These are phyloP conservation scores for Caenorhabditis tropicalis DNA, from an alignment of 1,140 invertebrate genomes.

Conservation along the genomic window DNA sequence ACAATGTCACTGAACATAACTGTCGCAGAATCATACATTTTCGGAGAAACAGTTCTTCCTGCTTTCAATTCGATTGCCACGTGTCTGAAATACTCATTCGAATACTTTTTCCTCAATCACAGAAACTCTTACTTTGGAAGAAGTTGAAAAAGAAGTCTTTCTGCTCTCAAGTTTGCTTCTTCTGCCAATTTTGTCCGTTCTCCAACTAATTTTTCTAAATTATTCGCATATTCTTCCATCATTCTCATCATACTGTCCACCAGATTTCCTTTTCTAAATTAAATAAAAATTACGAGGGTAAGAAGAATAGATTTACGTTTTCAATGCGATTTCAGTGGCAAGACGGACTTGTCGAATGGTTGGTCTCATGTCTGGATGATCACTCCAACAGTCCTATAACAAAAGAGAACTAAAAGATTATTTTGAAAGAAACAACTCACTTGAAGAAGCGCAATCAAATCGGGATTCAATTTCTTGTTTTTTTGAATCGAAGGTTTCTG, in stretches of 20 bases:
- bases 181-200: constrained; percentile 81
- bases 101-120: too few relatives aligned
- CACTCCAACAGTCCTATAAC: constrained; percentile 70
- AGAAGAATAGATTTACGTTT: constrained; percentile 61
- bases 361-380: constrained; percentile 68
- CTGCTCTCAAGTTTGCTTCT: constrained; percentile 69
- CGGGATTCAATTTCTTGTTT: constrained; percentile 64
- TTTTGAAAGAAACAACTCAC: too few relatives aligned
- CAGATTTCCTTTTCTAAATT: constrained; percentile 67
- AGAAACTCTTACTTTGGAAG: constrained; percentile 58
- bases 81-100: constrained; percentile 60
- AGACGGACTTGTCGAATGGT: constrained; percentile 67
- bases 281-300: not conserved
- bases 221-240: constrained; percentile 87
- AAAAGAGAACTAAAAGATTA: too few relatives aligned
- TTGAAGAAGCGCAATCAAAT: constrained; percentile 63
- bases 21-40: constrained; percentile 77
- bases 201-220: constrained; percentile 90
- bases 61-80: constrained; percentile 69
- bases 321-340: constrained; percentile 68
- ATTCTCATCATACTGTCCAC: constrained; percentile 72
- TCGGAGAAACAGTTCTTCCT: constrained; percentile 65
- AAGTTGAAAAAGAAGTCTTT: constrained; percentile 67
- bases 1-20: constrained; percentile 91
- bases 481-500: constrained; percentile 65